A percentile compares a stretch with the other conserved stretches of the same genome.
Conservation (phyloP, 2,113 vertebrate genomes). For the Burhinus oedicnemus region DNA sequence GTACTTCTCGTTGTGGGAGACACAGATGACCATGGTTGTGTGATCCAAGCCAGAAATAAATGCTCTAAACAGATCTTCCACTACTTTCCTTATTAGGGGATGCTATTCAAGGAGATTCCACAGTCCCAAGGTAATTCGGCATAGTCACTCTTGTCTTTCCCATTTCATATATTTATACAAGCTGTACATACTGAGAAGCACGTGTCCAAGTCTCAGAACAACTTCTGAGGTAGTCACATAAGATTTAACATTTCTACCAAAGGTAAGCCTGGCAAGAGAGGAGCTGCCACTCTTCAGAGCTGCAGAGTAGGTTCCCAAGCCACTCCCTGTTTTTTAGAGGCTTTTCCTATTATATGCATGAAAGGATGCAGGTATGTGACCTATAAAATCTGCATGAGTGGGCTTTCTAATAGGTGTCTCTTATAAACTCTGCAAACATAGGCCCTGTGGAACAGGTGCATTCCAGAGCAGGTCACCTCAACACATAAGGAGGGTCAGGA, state of each 20-base stretch:
- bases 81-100: constrained; percentile 3
- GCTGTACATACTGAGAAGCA: background rate
- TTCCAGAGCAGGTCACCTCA: background rate
- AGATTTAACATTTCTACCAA: background rate
- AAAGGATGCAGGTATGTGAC: background rate
- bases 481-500: background rate
- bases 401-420: background rate
- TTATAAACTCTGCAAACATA: rapidly evolving
- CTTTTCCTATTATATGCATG: background rate
- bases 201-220: background rate
- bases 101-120: constrained; percentile 19
- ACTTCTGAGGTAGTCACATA: background rate
- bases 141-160: background rate
- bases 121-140: background rate
- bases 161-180: background rate
- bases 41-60: constrained; percentile 6
- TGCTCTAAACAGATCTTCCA: background rate
- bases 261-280: background rate
- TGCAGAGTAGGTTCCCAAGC: background rate
- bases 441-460: background rate
- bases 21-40: background rate
- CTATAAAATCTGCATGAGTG: background rate
- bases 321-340: background rate
- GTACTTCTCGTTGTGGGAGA: background rate
- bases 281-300: background rate